Conservation (phyloP, 2,797 vertebrate species). For the Menidia menidia region DNA sequence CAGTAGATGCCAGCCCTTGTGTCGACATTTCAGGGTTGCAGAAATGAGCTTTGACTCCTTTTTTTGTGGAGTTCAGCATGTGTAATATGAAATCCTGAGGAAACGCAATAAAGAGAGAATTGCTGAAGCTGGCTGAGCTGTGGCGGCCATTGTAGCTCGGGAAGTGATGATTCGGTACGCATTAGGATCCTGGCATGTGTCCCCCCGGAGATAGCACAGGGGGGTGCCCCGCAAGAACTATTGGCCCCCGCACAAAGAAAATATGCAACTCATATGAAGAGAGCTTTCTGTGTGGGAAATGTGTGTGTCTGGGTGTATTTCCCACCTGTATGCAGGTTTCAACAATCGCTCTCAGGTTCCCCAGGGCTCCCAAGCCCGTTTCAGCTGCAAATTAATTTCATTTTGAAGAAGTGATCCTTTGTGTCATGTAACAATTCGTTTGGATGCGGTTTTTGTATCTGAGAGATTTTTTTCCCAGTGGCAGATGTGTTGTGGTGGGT, state of each 20-base stretch:
- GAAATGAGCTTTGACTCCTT: conserved; percentile 56
- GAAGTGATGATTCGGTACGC: conserved; percentile 65
- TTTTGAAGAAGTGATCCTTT: conserved; percentile 67
- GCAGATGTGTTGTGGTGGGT: conserved; percentile 77
- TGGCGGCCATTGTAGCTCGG: conserved; percentile 38
- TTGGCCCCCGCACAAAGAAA: conserved; percentile 35
- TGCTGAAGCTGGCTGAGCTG: conserved; percentile 37
- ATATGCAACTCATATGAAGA: not conserved
- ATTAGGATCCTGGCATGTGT: conserved; percentile 55
- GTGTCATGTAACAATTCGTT: conserved; percentile 65
- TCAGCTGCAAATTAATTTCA: conserved; percentile 65
- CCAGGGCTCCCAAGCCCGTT: conserved; percentile 34
- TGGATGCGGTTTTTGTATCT: conserved; percentile 47
- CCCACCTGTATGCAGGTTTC: conserved; percentile 50
- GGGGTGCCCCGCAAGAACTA: conserved; percentile 19
- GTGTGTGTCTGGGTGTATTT: conserved; percentile 18
- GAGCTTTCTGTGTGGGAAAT: conserved; percentile 15
- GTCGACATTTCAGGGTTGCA: conserved; percentile 34
- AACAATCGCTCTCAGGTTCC: conserved; percentile 15
- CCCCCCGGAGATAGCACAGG: conserved; percentile 54
- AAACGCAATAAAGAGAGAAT: conserved; percentile 59
- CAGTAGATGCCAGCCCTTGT: conserved; percentile 33
- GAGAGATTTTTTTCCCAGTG: conserved; percentile 52
- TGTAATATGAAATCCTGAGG: conserved; percentile 60
- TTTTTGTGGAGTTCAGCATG: conserved; percentile 56